These are phyloP conservation scores for Tenthredo distinguenda DNA, from an alignment of 2,888 invertebrate genomes.

Conservation along the genomic window DNA sequence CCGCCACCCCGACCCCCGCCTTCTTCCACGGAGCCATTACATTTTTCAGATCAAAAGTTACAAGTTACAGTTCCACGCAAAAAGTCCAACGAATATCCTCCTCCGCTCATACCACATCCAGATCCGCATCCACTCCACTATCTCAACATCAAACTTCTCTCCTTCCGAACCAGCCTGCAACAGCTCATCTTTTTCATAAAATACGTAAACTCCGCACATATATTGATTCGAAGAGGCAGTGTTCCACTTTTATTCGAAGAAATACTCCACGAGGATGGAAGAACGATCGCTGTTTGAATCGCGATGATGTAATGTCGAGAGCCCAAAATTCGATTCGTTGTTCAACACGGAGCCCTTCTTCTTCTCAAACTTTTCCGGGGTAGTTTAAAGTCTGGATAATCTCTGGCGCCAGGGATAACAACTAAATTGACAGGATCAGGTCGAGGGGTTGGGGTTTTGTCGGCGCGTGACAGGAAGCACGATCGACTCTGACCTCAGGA, in stretches of 20 bases:
- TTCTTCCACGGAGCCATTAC: constrained; percentile 66
- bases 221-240: neutral
- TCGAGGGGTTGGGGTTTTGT: neutral
- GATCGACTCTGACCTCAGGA: constrained; percentile 9
- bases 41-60: constrained; percentile 76
- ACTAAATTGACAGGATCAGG: constrained; percentile 60
- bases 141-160: neutral
- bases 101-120: constrained; percentile 41
- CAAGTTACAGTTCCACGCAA: constrained; percentile 62
- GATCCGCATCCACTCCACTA: neutral
- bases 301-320: neutral
- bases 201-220: neutral
- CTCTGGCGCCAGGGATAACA: constrained; percentile 58
- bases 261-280: neutral
- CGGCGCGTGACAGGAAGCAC: constrained; percentile 30
- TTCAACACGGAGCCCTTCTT: neutral
- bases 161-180: neutral
- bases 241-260: neutral
- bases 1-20: neutral
- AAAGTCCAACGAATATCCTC: constrained; percentile 57
- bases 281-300: neutral
- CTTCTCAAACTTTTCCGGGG: neutral
- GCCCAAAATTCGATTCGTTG: neutral
- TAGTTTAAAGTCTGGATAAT: constrained; percentile 60
- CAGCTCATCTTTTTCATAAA: neutral